Evolutionary conservation across 2,888 invertebrate species (phyloP).

Genomic region (Orchesellides sinensis): DNA sequence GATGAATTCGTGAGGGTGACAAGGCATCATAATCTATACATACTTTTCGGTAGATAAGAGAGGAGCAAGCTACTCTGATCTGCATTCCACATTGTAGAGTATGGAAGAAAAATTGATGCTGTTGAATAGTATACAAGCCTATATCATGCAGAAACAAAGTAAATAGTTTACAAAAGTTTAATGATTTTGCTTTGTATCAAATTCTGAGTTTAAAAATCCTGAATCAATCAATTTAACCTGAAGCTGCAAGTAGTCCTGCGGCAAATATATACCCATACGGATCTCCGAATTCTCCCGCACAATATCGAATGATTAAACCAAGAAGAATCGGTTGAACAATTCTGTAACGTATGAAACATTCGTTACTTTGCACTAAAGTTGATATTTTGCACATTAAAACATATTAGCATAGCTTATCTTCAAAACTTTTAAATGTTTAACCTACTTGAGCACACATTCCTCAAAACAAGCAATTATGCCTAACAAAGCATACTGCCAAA

Average conservation of each 20-base stretch:
- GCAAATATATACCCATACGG: slow-evolving; percentile 77
- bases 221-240: slow-evolving; percentile 60
- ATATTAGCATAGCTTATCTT: too few species aligned
- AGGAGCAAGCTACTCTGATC: slow-evolving; percentile 88
- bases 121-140: slow-evolving; percentile 76
- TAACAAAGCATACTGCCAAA: slow-evolving; percentile 47
- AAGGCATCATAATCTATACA: background rate
- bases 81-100: slow-evolving; percentile 86
- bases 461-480: slow-evolving; percentile 65
- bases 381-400: too few species aligned
- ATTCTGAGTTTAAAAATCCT: too few species aligned
- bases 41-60: slow-evolving; percentile 92
- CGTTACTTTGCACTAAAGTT: too few species aligned
- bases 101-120: slow-evolving; percentile 80
- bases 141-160: background rate
- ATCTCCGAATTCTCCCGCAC: slow-evolving; percentile 54
- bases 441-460: slow-evolving; percentile 69
- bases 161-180: background rate
- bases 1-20: too few species aligned
- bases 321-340: slow-evolving; percentile 73
- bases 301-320: slow-evolving; percentile 72
- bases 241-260: slow-evolving; percentile 75
- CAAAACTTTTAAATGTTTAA: background rate
- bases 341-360: too few species aligned
- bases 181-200: too few species aligned